Evolutionary conservation across 2,888 invertebrate genomes (phyloP).

Genomic region (Hecatera dysodea): DNA sequence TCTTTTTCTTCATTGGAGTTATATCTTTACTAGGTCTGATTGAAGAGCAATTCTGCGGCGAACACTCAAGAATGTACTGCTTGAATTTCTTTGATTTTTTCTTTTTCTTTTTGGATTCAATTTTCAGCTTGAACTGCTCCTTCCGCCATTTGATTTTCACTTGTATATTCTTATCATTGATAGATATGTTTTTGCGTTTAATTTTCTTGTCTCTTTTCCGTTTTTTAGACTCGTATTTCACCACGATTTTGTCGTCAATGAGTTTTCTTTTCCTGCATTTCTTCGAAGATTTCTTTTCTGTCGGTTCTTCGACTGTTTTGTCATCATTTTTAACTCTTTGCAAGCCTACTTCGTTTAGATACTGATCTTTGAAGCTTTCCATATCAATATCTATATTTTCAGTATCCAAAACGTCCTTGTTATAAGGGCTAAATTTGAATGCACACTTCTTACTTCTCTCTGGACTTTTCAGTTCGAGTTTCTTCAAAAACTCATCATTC

Average conservation of each 20-base stretch:
- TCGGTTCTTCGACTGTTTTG: neutral
- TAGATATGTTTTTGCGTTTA: slow-evolving; percentile 63
- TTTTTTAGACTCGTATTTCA: slow-evolving; percentile 46
- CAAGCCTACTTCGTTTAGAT: slow-evolving; percentile 78
- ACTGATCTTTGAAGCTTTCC: slow-evolving; percentile 81
- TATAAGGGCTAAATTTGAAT: slow-evolving; percentile 75
- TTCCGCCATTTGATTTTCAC: slow-evolving; percentile 78
- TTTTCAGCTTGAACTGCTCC: slow-evolving; percentile 73
- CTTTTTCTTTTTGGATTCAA: slow-evolving; percentile 60
- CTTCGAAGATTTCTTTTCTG: slow-evolving; percentile 14
- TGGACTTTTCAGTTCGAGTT: slow-evolving; percentile 57
- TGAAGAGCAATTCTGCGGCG: slow-evolving; percentile 52
- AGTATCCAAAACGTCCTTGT: slow-evolving; percentile 70
- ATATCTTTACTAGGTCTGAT: slow-evolving; percentile 74
- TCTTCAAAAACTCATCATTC: slow-evolving; percentile 32
- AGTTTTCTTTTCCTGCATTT: slow-evolving; percentile 46
- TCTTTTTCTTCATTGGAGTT: slow-evolving; percentile 68
- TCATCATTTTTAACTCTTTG: slow-evolving; percentile 22
- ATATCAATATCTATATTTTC: slow-evolving; percentile 76
- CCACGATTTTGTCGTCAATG: slow-evolving; percentile 7
- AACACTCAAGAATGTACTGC: slow-evolving; percentile 80
- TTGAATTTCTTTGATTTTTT: slow-evolving; percentile 64
- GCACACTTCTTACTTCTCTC: slow-evolving; percentile 65
- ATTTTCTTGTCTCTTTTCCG: slow-evolving; percentile 35
- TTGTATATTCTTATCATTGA: slow-evolving; percentile 72